phyloP scores from a whole-genome alignment of 2,113 vertebrate genomes.

The Salvelinus alpinus region DNA sequence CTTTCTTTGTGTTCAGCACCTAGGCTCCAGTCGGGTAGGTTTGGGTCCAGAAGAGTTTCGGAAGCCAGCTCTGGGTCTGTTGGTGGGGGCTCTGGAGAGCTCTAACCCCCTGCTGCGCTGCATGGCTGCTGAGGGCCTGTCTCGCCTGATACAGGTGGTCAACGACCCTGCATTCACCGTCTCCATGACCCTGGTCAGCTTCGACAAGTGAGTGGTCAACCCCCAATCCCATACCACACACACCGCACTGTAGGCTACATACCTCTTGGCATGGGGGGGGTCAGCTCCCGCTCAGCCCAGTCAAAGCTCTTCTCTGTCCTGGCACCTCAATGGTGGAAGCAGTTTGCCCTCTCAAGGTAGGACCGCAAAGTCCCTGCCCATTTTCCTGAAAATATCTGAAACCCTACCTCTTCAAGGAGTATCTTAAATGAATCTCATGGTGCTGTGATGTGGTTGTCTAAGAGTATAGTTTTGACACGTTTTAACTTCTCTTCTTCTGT shows the following conservation, averaged over 20 bases:
- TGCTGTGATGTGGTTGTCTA: too few species aligned
- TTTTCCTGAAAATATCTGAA: too few species aligned
- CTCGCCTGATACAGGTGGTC: constrained; percentile 84
- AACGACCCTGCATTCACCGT: constrained; percentile 82
- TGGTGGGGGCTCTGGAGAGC: constrained; percentile 86
- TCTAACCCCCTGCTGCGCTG: constrained; percentile 81
- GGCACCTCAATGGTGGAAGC: too few species aligned
- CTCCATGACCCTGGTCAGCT: constrained; percentile 85
- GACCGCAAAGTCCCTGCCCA: too few species aligned
- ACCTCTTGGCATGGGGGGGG: too few species aligned
- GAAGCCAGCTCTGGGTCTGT: constrained; percentile 73
- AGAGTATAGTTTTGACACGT: neutral
- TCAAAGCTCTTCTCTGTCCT: too few species aligned
- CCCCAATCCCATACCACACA: neutral
- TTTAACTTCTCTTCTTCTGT: neutral
- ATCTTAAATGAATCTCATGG: too few species aligned
- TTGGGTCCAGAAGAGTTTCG: constrained; percentile 83
- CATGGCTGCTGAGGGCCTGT: constrained; percentile 85
- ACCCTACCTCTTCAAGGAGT: too few species aligned
- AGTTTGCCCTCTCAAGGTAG: too few species aligned
- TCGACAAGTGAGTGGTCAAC: constrained; percentile 84
- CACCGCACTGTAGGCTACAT: neutral
- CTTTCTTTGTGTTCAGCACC: constrained; percentile 39
- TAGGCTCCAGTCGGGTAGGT: constrained; percentile 62
- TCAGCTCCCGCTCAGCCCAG: too few species aligned